Base-by-base conservation (phyloP, 2,888 invertebrate species). In the Chymomyza caudatula region DNA sequence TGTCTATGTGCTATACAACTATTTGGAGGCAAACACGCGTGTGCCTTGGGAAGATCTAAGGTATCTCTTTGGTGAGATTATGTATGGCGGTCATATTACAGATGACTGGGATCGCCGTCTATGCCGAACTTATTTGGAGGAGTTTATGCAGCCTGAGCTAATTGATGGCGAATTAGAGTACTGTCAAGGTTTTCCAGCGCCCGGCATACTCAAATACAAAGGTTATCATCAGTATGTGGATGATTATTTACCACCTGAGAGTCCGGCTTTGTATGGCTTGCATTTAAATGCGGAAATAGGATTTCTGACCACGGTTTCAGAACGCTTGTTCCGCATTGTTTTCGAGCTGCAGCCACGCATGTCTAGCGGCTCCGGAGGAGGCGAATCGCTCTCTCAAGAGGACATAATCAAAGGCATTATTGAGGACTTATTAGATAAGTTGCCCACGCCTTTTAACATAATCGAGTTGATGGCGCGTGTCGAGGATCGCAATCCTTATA, bases 61-160 rank as follows among this genome's bases (percentile, higher is more conserved):
- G 1, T 98, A 98, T 89, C 91, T 98, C 19, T 98, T 98, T 88
- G 98, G 98, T 0, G 98, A 98, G 91, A 98, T 98, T 78, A 98
- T 98, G 98, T 98, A 98, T 87, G 98, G 98, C 1, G 98, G 98
- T 0, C 98, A 98, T 88, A 98, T 98, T 81, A 98, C 98, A 0
- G 98, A 98, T 87, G 98, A 98, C 89, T 98, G 97, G 97, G 98
- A 98, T 89, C 92, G 98, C 54, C 92, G 96, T 44, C 92, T 98
- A 3, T 98, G 98, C 86, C 92, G 94, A 59, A 96, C 95, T 0
- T 97, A 96, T 90, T 91, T 98, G 53, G 92, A 95, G 75, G 97
- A 96, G 87, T 97, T 95, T 88, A 95, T 98, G 94, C 94, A 95
- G 85, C 93, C 96, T 0, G 96, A 97, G 86, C 92, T 98, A 88